Percentiles rank a stretch among this genome's conserved stretches.
Evolutionary conservation across 2,113 vertebrate species (phyloP).

Genomic region (Felis chaus): DNA sequence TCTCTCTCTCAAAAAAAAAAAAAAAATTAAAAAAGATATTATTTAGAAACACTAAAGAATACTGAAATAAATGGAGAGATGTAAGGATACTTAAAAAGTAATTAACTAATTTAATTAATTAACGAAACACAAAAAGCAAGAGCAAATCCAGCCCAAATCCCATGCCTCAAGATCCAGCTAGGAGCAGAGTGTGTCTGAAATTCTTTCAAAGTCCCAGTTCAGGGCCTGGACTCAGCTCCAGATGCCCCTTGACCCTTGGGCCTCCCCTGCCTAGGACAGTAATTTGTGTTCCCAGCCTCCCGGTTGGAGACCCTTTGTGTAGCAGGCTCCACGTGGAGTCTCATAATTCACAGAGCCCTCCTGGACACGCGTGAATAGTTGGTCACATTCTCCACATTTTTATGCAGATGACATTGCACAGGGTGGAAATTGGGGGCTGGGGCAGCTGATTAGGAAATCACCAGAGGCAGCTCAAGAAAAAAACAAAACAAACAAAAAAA

Average conservation of each 20-base stretch:
- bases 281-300: not conserved
- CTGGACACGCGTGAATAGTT: not conserved
- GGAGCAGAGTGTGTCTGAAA: not conserved
- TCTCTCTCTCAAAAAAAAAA: no score
- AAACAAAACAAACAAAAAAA: not conserved
- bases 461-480: not conserved
- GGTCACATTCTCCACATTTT: slow-evolving; percentile 62
- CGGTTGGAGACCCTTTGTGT: not conserved
- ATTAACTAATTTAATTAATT: not conserved
- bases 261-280: not conserved
- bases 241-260: not conserved
- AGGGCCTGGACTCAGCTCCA: not conserved
- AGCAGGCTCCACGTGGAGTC: not conserved
- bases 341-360: not conserved
- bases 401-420: slow-evolving; percentile 6
- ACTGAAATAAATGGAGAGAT: not conserved
- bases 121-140: not conserved
- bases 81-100: not conserved
- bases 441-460: not conserved
- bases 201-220: not conserved
- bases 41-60: slow-evolving; percentile 5
- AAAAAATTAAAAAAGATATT: not conserved
- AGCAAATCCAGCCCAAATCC: not conserved
- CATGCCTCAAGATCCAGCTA: not conserved
- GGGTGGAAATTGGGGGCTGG: not conserved